Base-by-base conservation (phyloP, 1,140 invertebrate species). In the Colletes latitarsis region DNA sequence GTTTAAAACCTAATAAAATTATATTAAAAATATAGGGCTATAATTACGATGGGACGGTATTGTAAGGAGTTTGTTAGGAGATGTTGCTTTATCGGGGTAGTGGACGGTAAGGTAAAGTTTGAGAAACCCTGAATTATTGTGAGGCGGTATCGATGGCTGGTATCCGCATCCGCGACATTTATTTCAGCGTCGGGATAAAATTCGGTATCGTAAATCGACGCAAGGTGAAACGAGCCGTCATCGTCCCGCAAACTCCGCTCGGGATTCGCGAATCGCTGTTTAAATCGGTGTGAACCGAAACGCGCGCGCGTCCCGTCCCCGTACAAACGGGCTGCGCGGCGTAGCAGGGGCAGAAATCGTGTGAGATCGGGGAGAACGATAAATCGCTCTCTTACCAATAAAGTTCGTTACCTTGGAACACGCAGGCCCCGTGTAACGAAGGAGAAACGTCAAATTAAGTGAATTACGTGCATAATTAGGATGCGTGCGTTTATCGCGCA, bases 381-480 rank as follows among this genome's bases (percentile, higher is more conserved):
- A 87, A 87, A 87, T 87, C 84, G 82, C 62, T 87, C 84, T 86
- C 85, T 86, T 87, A 86, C 85, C 85, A 87, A 87, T 87, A 87
- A 87, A 87, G 85, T 87, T 87, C 84, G 85, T 87, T 87, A 88
- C 82, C 82, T 82, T 69, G 72, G 79, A 87, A 87, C 85, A 88
- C 86, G 85, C 86, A 84, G 79, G 78, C 79, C 76, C 76, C 82
- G 82, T 88, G 78, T 84, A 86, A 85, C 77, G 77, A 86, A 82
- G 74, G 81, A 86, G 75, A 83, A 87, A 82, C 85, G 79, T 88
- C 83, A 84, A 88, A 88, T 88, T 89, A 88, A 89, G 85, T 86
- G 85, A 86, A 89, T 88, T 87, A 82, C 85, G 80, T 76, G 83
- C 83, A 88, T 88, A 89, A 88, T 88, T 89, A 77, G 79, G 83